phyloP scores from a whole-genome alignment of 2,113 vertebrate genomes.

The Syrmaticus mikado region DNA sequence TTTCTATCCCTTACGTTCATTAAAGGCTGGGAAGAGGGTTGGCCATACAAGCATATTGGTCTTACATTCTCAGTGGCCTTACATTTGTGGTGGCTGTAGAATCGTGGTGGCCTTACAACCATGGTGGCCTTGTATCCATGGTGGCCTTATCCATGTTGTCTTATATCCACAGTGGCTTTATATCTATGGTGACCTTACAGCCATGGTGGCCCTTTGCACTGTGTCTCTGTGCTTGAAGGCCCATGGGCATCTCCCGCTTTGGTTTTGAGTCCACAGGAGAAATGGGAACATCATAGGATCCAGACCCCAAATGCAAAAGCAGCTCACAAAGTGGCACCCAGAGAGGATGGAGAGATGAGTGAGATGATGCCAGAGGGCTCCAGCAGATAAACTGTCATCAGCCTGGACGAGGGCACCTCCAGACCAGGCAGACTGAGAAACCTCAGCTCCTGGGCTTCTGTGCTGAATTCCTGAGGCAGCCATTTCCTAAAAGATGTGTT shows the following conservation, averaged over 20 bases:
- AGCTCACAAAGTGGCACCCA: accelerated
- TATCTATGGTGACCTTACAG: not conserved
- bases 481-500: not conserved
- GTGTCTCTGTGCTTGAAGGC: not conserved
- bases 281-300: not conserved
- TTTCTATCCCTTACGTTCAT: not conserved
- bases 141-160: no score
- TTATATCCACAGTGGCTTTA: no score
- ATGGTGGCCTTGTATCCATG: no score
- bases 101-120: not conserved
- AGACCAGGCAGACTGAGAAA: not conserved
- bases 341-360: not conserved
- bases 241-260: not conserved
- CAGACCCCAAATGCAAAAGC: not conserved
- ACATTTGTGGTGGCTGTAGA: no score
- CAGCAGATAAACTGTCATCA: not conserved
- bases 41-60: not conserved
- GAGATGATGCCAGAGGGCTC: not conserved
- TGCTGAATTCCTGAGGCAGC: not conserved
- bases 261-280: not conserved
- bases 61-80: no score
- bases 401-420: not conserved
- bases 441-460: not conserved
- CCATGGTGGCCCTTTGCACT: not conserved
- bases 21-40: not conserved